Base-by-base conservation (phyloP, 30 jellyfish, hydroid and myxozoan species). In the Clytia hemisphaerica region DNA sequence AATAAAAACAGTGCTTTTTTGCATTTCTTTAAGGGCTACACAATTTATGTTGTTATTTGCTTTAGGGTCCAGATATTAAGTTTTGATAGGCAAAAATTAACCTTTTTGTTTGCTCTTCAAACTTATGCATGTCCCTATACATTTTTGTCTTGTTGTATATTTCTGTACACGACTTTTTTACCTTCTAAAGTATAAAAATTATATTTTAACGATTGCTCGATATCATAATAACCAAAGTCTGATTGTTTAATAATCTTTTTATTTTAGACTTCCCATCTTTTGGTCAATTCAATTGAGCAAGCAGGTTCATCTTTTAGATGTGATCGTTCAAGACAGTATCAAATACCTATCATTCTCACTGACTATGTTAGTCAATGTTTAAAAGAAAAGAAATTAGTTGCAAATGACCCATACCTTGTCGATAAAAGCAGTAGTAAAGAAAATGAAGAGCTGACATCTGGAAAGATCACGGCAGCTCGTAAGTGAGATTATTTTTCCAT, bases 271-370 rank as follows among this genome's bases (percentile, higher is more conserved):
- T 69, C 95, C 21, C 91, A 84, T 49, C 38, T 84, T 58, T 84
- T 84, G 3, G 87, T 62, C 4, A 29, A 83, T 24, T 45, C 71
- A 4, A 29, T 58, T 5, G 66, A 64, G 18, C 61, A 33, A 62
- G 85, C 79, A 33, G 79, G 58, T 36, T 75, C 85, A n/a, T 77
- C 95, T 36, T 84, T 53, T 76, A 65, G 73, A 48, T 45, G 80
- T 27, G 90, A 71, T 35, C 71, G 91, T 37, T 93, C 93, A 33
- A 18, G 45, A 29, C 77, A 53, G 27, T 84, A 84, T 72, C 84
- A 80, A 25, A 78, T 84, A 14, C 95, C 95, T 58, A 89, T 84
- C 29, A 89, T 84, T 19, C 66, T 85, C 30, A 33, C 69, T 61
- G 88, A 73, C 58, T 83, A 32, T 48, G 29, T 83, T 34, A 42